Evolutionary conservation across 2,797 vertebrate species (phyloP).

Genomic region (Sternotherus odoratus): DNA sequence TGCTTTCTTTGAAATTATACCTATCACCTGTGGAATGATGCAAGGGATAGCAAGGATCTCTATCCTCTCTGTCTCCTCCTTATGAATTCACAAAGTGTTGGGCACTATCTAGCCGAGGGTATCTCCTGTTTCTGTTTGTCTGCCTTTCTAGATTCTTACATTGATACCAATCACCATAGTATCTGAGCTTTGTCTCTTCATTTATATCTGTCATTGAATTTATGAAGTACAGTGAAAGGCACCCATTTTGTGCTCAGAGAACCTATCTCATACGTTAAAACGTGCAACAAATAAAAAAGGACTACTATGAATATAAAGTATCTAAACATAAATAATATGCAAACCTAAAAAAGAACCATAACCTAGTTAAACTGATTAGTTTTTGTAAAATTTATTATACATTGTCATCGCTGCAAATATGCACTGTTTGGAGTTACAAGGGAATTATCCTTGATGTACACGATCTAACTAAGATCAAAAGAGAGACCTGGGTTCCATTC

Average conservation of each 20-base stretch:
- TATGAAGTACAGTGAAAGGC: not conserved
- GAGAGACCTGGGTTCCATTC: not conserved
- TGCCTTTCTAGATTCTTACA: not conserved
- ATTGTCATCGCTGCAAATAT: not conserved
- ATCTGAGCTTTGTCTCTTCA: not conserved
- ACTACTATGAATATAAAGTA: not conserved
- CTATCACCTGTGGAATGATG: not conserved
- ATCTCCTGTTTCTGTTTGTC: not conserved
- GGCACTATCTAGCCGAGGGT: not conserved
- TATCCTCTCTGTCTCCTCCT: not conserved
- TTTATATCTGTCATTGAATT: not conserved
- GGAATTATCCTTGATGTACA: not conserved
- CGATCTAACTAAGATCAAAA: not conserved
- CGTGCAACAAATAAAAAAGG: not conserved
- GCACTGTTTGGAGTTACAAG: not conserved
- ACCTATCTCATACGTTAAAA: not conserved
- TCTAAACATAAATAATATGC: not conserved
- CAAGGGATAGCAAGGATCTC: not conserved
- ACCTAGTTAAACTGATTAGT: accelerated
- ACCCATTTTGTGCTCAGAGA: not conserved
- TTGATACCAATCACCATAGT: not conserved
- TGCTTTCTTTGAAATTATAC: not conserved
- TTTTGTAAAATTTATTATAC: not conserved
- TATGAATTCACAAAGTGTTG: accelerated
- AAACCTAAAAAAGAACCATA: not conserved